Percentiles rank a stretch among this genome's conserved stretches.
Evolutionary conservation across 2,797 vertebrate species (phyloP).

Genomic region (Alectoris magna): DNA sequence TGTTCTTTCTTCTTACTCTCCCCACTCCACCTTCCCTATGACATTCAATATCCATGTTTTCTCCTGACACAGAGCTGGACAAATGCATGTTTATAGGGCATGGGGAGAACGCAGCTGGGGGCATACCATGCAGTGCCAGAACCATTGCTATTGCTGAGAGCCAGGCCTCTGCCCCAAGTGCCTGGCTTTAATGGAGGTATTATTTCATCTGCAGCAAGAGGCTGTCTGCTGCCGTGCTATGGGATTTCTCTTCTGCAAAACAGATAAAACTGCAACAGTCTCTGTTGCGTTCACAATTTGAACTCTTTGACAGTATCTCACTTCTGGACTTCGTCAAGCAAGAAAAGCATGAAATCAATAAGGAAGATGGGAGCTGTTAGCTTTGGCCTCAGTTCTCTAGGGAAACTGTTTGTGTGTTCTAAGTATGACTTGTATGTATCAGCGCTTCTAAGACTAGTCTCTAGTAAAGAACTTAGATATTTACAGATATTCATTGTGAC

Average conservation of each 20-base stretch:
- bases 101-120: neutral
- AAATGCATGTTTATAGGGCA: fast-evolving
- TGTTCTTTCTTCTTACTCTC: neutral
- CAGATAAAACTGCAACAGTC: neutral
- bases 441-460: neutral
- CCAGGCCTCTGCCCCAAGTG: neutral
- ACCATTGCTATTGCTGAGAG: fast-evolving
- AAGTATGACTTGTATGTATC: neutral
- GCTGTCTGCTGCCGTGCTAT: fast-evolving
- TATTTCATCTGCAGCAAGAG: neutral
- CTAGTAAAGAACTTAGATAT: conserved; percentile 23
- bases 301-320: neutral
- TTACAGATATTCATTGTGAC: conserved; percentile 64
- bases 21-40: neutral
- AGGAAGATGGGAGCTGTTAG: neutral
- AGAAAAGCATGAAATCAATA: neutral
- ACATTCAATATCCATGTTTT: fast-evolving
- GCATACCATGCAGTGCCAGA: neutral
- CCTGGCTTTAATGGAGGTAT: neutral
- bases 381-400: neutral
- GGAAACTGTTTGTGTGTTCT: neutral
- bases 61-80: neutral
- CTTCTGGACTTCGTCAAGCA: neutral
- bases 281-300: neutral
- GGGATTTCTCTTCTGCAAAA: neutral